Evolutionary conservation across 2,797 vertebrate genomes (phyloP).

Genomic region (Capromys pilorides): DNA sequence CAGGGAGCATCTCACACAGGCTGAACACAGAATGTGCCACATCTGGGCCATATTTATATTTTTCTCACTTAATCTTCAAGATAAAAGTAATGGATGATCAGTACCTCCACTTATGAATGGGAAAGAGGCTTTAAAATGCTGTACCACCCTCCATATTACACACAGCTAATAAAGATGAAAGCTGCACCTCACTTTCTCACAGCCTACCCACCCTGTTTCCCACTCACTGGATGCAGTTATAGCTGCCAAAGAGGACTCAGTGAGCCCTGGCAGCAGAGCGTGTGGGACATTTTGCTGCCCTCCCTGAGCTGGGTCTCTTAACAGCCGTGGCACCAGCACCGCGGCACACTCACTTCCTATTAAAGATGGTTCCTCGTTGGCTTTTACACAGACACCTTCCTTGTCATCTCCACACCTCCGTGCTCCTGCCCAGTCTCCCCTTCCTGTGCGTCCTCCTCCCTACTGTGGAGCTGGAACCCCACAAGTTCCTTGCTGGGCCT

Average conservation of each 20-base stretch:
- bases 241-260: neutral
- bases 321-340: no score
- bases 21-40: neutral
- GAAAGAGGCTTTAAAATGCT: neutral
- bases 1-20: neutral
- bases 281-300: neutral
- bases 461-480: neutral
- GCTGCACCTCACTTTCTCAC: no score
- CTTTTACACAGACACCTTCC: neutral
- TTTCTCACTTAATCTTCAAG: constrained; percentile 19
- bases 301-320: neutral
- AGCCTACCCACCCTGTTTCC: no score
- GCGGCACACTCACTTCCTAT: neutral
- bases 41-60: neutral
- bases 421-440: neutral
- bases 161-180: neutral
- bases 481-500: neutral
- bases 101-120: neutral
- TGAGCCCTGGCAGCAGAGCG: fast-evolving
- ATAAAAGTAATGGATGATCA: neutral
- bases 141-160: neutral
- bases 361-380: neutral
- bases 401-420: neutral
- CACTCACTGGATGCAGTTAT: neutral
- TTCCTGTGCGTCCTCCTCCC: neutral